Percentiles rank a stretch among this genome's conserved stretches.
These are phyloP conservation scores for Drosophila varians DNA, from an alignment of 1,140 invertebrate species.

Conservation along the genomic window DNA sequence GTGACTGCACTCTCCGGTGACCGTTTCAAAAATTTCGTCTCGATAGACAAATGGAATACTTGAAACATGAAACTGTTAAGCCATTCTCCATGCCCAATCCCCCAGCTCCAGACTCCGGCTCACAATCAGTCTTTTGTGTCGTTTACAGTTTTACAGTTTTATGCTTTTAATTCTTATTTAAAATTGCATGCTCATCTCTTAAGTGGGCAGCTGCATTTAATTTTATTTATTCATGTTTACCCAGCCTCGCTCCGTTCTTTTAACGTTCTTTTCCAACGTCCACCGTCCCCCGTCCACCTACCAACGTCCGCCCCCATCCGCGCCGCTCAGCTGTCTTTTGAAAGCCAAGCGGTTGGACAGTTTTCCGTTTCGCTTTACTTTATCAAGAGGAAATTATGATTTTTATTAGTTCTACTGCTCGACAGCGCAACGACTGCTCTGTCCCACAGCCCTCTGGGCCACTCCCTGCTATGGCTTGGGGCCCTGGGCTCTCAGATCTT, in stretches of 20 bases:
- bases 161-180: constrained; percentile 75
- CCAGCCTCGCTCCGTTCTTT: constrained; percentile 30
- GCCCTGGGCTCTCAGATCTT: background rate
- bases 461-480: background rate
- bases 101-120: background rate
- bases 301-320: background rate
- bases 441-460: constrained; percentile 39
- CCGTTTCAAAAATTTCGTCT: constrained; percentile 40
- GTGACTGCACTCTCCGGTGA: constrained; percentile 29
- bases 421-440: constrained; percentile 29
- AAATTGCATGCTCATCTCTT: constrained; percentile 80
- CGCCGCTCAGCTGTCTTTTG: constrained; percentile 19
- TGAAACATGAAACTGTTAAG: constrained; percentile 11
- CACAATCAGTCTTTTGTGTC: constrained; percentile 1
- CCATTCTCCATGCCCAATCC: background rate
- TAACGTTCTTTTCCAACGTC: background rate
- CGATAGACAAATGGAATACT: constrained; percentile 31
- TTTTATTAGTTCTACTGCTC: constrained; percentile 61
- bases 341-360: constrained; percentile 64
- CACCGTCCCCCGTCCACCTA: too few relatives aligned
- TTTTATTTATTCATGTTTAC: constrained; percentile 67
- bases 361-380: constrained; percentile 37
- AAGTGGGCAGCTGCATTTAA: constrained; percentile 72
- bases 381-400: constrained; percentile 56
- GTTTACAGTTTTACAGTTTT: constrained; percentile 51